Evolutionary conservation across 2,888 invertebrate species (phyloP), one percentile per base, ranked within the genome.

Genomic region (Papilio protenor): DNA sequence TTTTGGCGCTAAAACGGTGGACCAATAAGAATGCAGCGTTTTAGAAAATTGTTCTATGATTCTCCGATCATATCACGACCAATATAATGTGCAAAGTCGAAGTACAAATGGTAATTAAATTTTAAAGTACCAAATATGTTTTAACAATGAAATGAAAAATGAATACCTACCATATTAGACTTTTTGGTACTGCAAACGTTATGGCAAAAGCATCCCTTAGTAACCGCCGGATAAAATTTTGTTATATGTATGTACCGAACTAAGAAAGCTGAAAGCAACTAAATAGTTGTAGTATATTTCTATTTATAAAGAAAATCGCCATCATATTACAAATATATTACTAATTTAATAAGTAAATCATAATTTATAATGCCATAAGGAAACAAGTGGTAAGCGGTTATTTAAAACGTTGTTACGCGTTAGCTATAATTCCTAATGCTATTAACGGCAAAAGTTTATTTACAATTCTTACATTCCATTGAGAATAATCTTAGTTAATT

Each of bases 341-440:
- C 10, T 10, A 21, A 59, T 59, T 21, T n/a, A 21, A n/a, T 21
- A 59, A 3, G 57, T n/a, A n/a, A 33, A 18, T 64, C 27, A 18
- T 64, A 64, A 64, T 64, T 16, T 16, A n/a, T 18, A 27, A 64
- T 64, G 18, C 61, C 1, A 27, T 14, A 61, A 61, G 61, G 33
- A 8, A 27, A 61, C 12, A 23, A 33, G 61, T 16, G 14, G 27
- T 64, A 64, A 64, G 33, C 64, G 16, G 33, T 64, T 61, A 61
- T 61, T 61, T 64, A 18, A 64, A 64, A 64, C 33, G 64, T 64
- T 64, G 33, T 33, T 64, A 33, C 27, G 33, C 64, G 64, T 64
- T 33, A 33, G 64, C 18, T 16, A 27, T 64, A 33, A 64, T 12
- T 33, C 64, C 16, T 64, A 64, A 64, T 64, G 64, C 33, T 64